Conservation (phyloP, 2,797 vertebrate genomes). For the Arnoldichthys spilopterus region DNA sequence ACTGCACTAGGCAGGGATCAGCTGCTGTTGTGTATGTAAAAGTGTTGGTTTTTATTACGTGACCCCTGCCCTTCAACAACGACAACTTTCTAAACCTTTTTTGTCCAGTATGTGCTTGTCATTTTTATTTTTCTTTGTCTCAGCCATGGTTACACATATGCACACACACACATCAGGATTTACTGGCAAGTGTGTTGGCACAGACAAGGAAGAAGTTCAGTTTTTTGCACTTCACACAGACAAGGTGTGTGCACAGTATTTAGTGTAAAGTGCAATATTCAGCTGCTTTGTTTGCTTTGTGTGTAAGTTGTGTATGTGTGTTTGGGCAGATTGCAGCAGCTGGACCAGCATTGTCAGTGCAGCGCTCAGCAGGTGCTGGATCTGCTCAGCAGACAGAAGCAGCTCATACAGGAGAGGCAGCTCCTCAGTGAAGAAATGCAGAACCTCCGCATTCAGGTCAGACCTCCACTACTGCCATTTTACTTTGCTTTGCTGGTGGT, state of each 20-base stretch:
- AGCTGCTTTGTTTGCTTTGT: background rate
- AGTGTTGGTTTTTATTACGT: no score
- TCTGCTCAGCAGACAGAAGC: slow-evolving; percentile 89
- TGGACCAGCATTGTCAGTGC: slow-evolving; percentile 90
- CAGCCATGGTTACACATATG: no score
- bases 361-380: slow-evolving; percentile 92
- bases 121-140: no score
- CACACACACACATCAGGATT: background rate
- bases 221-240: background rate
- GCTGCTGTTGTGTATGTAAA: no score
- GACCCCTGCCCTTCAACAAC: no score
- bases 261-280: background rate
- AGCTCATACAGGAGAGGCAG: slow-evolving; percentile 88
- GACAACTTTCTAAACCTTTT: no score
- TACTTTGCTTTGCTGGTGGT: background rate
- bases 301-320: slow-evolving; percentile 41
- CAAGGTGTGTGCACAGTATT: background rate
- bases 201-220: no score
- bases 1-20: no score
- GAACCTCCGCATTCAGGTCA: slow-evolving; percentile 67
- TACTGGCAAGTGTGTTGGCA: background rate
- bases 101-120: no score
- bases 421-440: slow-evolving; percentile 83
- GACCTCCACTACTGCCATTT: background rate
- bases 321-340: slow-evolving; percentile 86